Evolutionary conservation across 2,888 invertebrate genomes (phyloP).

Genomic region (Drosophila fulvimacula): DNA sequence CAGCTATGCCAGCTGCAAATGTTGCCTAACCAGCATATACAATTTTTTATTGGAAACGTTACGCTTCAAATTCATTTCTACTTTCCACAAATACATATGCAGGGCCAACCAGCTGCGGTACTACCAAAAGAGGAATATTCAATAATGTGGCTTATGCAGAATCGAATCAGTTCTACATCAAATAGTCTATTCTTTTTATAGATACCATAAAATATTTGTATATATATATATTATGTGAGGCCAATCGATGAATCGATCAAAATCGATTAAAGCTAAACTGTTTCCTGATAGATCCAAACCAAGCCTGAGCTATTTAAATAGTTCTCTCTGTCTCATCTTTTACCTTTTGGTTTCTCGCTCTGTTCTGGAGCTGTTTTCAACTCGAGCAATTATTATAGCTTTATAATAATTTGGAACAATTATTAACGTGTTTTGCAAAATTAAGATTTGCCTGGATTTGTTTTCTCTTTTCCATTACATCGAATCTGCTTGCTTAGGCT

Average conservation of each 20-base stretch:
- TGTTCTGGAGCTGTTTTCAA: no score
- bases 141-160: not conserved
- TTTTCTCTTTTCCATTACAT: no score
- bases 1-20: conserved; percentile 28
- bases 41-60: conserved; percentile 16
- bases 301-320: no score
- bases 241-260: no score
- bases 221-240: no score
- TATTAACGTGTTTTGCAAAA: no score
- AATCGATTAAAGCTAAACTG: not conserved
- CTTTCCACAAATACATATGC: not conserved
- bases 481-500: no score
- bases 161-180: not conserved
- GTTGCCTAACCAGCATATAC: conserved; percentile 45
- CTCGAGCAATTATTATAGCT: not conserved
- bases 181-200: no score
- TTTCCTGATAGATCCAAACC: no score
- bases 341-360: no score
- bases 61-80: conserved; percentile 15
- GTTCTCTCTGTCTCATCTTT: no score
- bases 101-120: conserved; percentile 16
- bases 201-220: not conserved
- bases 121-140: not conserved
- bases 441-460: no score
- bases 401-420: not conserved